phyloP scores from a whole-genome alignment of 2,888 invertebrate genomes.

The Trachelus iudaicus region DNA sequence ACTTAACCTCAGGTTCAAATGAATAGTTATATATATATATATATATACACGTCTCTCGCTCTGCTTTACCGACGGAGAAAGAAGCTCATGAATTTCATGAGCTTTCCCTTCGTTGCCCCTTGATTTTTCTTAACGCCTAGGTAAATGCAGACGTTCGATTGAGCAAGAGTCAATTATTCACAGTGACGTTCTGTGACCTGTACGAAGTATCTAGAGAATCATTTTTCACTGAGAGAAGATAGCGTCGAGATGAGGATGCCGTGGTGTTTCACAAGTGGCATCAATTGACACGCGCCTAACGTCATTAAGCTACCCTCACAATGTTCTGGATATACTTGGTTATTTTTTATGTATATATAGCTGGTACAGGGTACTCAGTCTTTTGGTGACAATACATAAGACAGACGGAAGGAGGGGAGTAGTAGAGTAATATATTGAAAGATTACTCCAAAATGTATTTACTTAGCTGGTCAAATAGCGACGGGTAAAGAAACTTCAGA shows the following conservation, averaged over 20 bases:
- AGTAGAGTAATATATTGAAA: not conserved
- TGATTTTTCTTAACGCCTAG: not conserved
- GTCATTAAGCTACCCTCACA: slow-evolving; percentile 10
- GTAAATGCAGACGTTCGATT: not conserved
- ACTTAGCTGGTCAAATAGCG: slow-evolving; percentile 35
- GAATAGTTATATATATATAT: no score
- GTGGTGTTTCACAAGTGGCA: slow-evolving; percentile 1
- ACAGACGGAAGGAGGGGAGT: not conserved
- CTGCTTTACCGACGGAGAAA: not conserved
- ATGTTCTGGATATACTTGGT: not conserved
- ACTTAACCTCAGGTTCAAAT: no score
- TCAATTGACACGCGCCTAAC: slow-evolving; percentile 19
- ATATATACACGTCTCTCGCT: no score
- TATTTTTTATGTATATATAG: not conserved
- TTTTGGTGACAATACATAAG: no score
- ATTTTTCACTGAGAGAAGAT: not conserved
- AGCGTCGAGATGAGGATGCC: not conserved
- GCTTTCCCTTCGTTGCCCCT: not conserved
- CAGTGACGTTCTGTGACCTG: not conserved
- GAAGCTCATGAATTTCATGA: not conserved
- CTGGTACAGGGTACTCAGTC: not conserved
- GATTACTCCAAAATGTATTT: slow-evolving; percentile 16
- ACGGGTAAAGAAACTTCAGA: slow-evolving; percentile 8
- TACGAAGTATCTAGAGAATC: not conserved
- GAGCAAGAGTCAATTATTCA: not conserved